Base-by-base conservation (phyloP, 2,888 invertebrate species). In the Prosapia bicincta region DNA sequence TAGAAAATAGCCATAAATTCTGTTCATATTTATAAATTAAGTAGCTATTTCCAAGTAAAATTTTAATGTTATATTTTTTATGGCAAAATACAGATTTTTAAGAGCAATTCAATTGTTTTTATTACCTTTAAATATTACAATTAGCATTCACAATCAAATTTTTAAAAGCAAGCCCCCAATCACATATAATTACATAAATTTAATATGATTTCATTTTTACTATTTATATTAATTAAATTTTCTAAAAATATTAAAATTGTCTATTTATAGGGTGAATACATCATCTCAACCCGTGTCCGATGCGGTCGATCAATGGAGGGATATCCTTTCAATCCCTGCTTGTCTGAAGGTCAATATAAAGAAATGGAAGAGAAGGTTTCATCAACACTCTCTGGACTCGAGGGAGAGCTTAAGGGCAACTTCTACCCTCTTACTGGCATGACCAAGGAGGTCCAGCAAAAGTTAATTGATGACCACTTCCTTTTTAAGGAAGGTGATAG, bases 391-490 rank as follows among this genome's bases (percentile, higher is more conserved):
- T 92, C 93, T 66, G 93, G 93, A 30, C 89, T 96, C 78, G 91
- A 93, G 83, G 94, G 93, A 75, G 97, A 98, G 85, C 91, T 97
- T 78, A 95, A 96, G 89, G 97, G 97, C 76, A 95, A 94, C 81
- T 98, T 97, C 91, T 96, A 93, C 86, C 97, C 97, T 30, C 89
- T 98, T 83, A 95, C 96, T 79, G 97, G 97, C 83, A 97, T 97
- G 98, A 92, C 94, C 88, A 97, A 98, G 89, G 92, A 96, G 76
- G 93, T 94, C 78, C 97, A 98, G 88, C 96, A 97, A 87, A 94
- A 97, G 87, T 90, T 98, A 84, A 98, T 98, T 85, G 97, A 97
- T 83, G 98, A 98, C 87, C 98, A 98, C 87, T 98, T 98, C 92
- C 90, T 98, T 83, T 98, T 98, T 92, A 97, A 98, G 89, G 97